Percentiles rank a stretch among this genome's conserved stretches.
Evolutionary conservation across 2,113 vertebrate species (phyloP).

Genomic region (Sporophila hypoxantha): DNA sequence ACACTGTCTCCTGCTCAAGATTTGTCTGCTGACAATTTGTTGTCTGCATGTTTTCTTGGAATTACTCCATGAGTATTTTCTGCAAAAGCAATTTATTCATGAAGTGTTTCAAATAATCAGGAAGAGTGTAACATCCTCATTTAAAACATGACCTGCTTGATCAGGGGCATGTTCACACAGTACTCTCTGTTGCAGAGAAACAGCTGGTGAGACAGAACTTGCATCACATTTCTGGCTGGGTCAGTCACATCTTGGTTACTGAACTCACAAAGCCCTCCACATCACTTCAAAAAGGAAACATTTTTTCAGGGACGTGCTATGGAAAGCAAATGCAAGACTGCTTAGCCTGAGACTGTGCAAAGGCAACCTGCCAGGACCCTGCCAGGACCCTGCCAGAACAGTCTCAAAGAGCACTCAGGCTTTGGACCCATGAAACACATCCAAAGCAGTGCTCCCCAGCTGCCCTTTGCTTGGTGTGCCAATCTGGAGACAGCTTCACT

Average conservation of each 20-base stretch:
- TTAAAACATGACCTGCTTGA: neutral
- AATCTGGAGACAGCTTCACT: neutral
- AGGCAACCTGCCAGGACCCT: neutral
- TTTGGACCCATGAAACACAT: accelerated
- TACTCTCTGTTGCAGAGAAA: neutral
- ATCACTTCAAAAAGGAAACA: neutral
- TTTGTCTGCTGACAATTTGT: neutral
- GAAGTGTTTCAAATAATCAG: neutral
- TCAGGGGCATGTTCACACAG: neutral
- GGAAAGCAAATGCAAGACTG: neutral
- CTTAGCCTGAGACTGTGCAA: neutral
- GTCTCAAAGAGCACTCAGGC: accelerated
- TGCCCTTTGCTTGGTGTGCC: neutral
- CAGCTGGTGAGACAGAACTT: neutral
- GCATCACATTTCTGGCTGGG: neutral
- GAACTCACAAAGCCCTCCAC: neutral
- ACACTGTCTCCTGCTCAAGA: neutral
- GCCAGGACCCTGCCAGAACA: accelerated
- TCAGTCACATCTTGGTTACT: neutral
- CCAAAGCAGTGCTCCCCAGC: neutral
- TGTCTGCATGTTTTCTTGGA: neutral
- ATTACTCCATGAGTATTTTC: neutral
- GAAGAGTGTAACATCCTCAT: neutral
- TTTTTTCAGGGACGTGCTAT: neutral
- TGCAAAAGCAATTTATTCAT: conserved; percentile 3